Percentiles rank a stretch among this genome's conserved stretches.
Conservation (phyloP, 2,797 vertebrate genomes). For the Muscicapa comitata region DNA sequence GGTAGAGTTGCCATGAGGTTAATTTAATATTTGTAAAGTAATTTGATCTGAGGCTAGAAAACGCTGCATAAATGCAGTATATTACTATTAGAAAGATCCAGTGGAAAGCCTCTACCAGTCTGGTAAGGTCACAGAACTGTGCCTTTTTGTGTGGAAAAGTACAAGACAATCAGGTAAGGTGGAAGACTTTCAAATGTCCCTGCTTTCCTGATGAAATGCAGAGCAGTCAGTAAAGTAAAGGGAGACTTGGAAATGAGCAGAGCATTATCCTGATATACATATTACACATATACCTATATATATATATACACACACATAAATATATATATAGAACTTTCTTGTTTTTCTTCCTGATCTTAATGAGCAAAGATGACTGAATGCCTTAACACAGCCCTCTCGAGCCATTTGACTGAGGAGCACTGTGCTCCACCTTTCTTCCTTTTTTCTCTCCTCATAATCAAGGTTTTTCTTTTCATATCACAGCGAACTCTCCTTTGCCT, state of each 20-base stretch:
- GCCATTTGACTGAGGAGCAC: constrained; percentile 51
- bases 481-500: constrained; percentile 49
- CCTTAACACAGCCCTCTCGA: constrained; percentile 1
- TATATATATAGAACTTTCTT: not conserved
- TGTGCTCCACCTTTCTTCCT: constrained; percentile 37
- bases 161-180: not conserved
- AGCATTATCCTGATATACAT: not conserved
- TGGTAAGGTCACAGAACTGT: not conserved
- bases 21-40: constrained; percentile 2
- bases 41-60: not conserved
- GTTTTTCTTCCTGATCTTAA: constrained; percentile 22
- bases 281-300: not conserved
- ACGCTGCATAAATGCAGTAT: not conserved
- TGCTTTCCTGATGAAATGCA: not conserved
- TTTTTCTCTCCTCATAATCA: constrained; percentile 57
- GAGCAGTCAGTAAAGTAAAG: not conserved
- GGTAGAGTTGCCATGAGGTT: not conserved
- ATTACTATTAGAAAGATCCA: not conserved
- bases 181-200: constrained; percentile 7
- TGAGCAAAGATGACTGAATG: constrained; percentile 34
- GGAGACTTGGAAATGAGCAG: not conserved
- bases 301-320: not conserved
- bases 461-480: constrained; percentile 46
- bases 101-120: not conserved
- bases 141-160: not conserved